phyloP scores from a whole-genome alignment of 2,113 vertebrate genomes.

The Rousettus leschenaultii region DNA sequence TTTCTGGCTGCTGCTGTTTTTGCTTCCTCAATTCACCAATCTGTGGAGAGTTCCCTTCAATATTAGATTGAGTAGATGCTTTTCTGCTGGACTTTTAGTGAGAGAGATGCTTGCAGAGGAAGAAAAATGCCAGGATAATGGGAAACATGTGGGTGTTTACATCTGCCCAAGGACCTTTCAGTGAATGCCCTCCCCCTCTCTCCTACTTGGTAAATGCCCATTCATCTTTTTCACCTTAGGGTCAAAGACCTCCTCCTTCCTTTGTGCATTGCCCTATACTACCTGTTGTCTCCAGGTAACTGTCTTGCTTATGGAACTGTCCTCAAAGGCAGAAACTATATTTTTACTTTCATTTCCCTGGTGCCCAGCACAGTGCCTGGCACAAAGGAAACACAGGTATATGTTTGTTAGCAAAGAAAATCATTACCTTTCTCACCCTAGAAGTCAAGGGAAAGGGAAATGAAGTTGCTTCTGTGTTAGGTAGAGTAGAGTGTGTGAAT shows the following conservation, averaged over 20 bases:
- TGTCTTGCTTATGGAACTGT: neutral
- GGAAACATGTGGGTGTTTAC: neutral
- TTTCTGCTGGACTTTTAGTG: neutral
- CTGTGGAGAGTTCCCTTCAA: neutral
- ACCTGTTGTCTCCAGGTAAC: neutral
- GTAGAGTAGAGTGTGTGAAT: slow-evolving; percentile 55
- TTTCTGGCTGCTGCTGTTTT: neutral
- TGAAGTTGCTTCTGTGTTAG: neutral
- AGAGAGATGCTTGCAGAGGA: neutral
- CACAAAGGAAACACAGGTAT: neutral
- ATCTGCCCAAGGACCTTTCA: fast-evolving
- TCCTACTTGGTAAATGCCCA: neutral
- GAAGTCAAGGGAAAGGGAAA: neutral
- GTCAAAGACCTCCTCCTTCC: neutral
- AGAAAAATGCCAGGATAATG: neutral
- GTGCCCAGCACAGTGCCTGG: neutral
- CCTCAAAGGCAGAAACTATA: neutral
- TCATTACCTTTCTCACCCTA: neutral
- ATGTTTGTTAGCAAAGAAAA: neutral
- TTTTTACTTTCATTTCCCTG: neutral
- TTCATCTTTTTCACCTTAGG: neutral
- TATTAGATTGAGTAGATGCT: neutral
- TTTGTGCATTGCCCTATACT: neutral
- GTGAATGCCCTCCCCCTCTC: too few species aligned
- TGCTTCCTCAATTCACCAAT: neutral